Evolutionary conservation across 2,888 invertebrate genomes (phyloP).

Genomic region (Caenorhabditis zanzibari): DNA sequence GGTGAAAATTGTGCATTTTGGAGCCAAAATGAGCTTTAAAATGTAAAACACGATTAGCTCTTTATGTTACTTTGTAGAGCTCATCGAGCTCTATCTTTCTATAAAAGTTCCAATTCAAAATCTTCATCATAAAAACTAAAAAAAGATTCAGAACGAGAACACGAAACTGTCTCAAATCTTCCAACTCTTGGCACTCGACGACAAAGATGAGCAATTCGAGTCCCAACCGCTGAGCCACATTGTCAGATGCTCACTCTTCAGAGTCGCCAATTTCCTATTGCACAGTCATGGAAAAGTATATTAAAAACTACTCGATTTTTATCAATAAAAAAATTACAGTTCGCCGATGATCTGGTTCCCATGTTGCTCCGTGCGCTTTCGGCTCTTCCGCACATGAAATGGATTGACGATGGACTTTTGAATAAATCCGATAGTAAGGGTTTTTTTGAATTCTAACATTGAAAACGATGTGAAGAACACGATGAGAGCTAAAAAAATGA

Average conservation of each 20-base stretch:
- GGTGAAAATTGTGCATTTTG: too few relatives aligned
- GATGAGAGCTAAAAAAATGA: too few relatives aligned
- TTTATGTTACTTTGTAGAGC: too few relatives aligned
- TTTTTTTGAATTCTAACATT: too few relatives aligned
- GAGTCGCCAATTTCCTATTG: slow-evolving; percentile 77
- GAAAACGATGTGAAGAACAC: too few relatives aligned
- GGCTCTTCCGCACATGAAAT: slow-evolving; percentile 77
- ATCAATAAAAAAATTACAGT: slow-evolving; percentile 65
- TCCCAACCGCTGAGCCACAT: slow-evolving; percentile 79
- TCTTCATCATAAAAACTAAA: too few relatives aligned
- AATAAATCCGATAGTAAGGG: slow-evolving; percentile 80
- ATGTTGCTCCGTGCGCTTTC: slow-evolving; percentile 74
- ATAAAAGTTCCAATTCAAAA: too few relatives aligned
- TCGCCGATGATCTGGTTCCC: slow-evolving; percentile 75
- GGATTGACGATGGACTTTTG: slow-evolving; percentile 81
- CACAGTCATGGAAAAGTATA: slow-evolving; percentile 77
- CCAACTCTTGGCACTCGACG: slow-evolving; percentile 55
- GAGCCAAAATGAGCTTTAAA: too few relatives aligned
- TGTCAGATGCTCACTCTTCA: slow-evolving; percentile 78
- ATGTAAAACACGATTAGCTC: too few relatives aligned
- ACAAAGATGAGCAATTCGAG: slow-evolving; percentile 67
- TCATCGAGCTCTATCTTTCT: too few relatives aligned
- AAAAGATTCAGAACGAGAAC: slow-evolving; percentile 69
- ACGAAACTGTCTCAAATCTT: slow-evolving; percentile 65
- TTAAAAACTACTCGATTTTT: not conserved